These are phyloP conservation scores for Gymnobelideus leadbeateri DNA, from an alignment of 2,113 vertebrate genomes.

Conservation along the genomic window DNA sequence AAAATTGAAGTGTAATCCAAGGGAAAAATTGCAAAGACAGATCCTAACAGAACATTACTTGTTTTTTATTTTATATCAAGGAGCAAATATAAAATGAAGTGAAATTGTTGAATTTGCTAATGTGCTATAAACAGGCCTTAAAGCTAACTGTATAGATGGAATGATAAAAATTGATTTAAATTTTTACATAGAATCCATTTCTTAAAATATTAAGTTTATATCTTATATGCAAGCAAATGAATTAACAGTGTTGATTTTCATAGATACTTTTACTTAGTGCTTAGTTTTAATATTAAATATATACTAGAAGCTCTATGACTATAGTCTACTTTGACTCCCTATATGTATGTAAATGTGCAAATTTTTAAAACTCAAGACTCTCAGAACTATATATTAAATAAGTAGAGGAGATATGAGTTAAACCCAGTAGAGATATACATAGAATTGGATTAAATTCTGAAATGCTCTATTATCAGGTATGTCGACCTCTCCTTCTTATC, in stretches of 20 bases:
- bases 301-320: not conserved
- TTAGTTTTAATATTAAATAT: conserved; percentile 15
- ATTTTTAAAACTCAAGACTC: conserved; percentile 19
- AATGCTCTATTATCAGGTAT: conserved; percentile 16
- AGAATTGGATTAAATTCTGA: conserved; percentile 47
- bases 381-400: not conserved
- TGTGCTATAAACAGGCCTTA: conserved; percentile 46
- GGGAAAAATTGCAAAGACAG: conserved; percentile 53
- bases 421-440: conserved; percentile 12
- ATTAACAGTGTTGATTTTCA: conserved; percentile 16
- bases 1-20: conserved; percentile 53
- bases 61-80: conserved; percentile 60
- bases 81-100: not conserved
- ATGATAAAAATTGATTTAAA: conserved; percentile 42
- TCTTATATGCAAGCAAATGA: not conserved
- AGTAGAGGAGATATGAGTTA: not conserved
- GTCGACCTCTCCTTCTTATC: not conserved
- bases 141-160: conserved; percentile 59
- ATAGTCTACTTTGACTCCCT: conserved; percentile 29
- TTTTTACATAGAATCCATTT: not conserved
- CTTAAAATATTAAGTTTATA: not conserved
- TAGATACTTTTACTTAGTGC: conserved; percentile 30
- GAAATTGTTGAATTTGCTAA: conserved; percentile 45
- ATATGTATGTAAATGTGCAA: not conserved
- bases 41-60: conserved; percentile 65